Evolutionary conservation across 2,113 vertebrate species (phyloP).

Genomic region (Pitta sordida): DNA sequence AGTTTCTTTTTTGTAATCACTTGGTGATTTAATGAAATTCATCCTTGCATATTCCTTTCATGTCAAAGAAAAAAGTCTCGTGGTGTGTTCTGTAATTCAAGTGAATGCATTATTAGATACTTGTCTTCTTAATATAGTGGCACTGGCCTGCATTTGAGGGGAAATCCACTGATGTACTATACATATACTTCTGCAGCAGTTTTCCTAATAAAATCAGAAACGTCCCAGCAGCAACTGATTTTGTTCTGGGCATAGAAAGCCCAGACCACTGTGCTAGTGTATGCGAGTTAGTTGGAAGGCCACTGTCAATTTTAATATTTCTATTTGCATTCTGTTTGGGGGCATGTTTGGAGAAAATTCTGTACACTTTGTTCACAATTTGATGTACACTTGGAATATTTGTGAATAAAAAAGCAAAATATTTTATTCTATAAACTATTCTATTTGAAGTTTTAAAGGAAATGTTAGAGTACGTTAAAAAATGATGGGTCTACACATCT

Average conservation of each 20-base stretch:
- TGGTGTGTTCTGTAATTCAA: not conserved
- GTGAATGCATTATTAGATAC: not conserved
- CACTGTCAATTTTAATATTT: not conserved
- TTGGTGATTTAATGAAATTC: not conserved
- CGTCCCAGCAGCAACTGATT: not conserved
- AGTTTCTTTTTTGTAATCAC: not conserved
- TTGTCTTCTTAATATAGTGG: not conserved
- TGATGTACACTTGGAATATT: not conserved
- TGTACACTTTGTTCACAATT: not conserved
- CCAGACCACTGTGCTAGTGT: not conserved
- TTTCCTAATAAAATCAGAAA: not conserved
- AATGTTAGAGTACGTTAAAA: not conserved
- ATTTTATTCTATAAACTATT: not conserved
- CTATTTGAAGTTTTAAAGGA: not conserved
- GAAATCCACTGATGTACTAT: not conserved
- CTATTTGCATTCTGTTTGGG: not conserved
- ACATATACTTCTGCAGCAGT: not conserved
- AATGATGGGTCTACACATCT: accelerated
- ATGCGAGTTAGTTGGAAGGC: not conserved
- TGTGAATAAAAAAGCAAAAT: not conserved
- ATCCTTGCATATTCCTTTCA: not conserved
- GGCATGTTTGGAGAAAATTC: not conserved
- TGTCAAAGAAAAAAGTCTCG: accelerated
- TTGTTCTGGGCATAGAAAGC: not conserved
- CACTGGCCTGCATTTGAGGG: not conserved